A percentile compares a stretch with the other conserved stretches of the same genome.
These are phyloP conservation scores for Carapus acus DNA, from an alignment of 2,797 vertebrate species.

Conservation along the genomic window DNA sequence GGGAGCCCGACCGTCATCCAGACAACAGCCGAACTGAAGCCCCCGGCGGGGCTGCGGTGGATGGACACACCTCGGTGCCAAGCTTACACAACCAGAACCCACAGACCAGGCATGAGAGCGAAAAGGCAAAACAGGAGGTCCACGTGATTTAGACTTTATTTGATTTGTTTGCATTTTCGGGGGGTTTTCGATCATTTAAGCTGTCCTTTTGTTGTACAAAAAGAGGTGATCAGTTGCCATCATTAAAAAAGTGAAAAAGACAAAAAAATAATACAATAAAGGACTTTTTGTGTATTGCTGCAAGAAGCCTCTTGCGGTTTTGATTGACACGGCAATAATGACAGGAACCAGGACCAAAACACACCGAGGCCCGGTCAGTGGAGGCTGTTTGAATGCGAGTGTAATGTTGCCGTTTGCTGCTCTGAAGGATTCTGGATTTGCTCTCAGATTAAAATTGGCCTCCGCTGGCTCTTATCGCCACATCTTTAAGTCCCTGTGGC, in stretches of 20 bases:
- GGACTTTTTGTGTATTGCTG: conserved; percentile 89
- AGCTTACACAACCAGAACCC: conserved; percentile 64
- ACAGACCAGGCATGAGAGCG: conserved; percentile 64
- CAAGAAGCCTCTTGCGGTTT: conserved; percentile 45
- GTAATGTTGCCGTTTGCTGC: too few relatives aligned
- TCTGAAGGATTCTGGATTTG: too few relatives aligned
- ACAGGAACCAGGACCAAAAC: background rate
- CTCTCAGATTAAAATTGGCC: too few relatives aligned
- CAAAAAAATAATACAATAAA: conserved; percentile 78
- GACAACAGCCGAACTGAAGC: conserved; percentile 50
- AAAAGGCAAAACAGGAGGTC: conserved; percentile 57
- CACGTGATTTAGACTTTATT: conserved; percentile 61
- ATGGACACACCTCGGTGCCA: conserved; percentile 73
- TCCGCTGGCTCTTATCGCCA: too few relatives aligned
- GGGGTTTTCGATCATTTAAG: conserved; percentile 73
- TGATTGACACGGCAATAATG: conserved; percentile 17
- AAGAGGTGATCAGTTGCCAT: conserved; percentile 82
- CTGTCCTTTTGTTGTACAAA: conserved; percentile 90
- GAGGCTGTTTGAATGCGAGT: too few relatives aligned
- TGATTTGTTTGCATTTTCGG: conserved; percentile 58
- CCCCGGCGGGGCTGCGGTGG: conserved; percentile 36
- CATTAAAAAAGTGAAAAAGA: conserved; percentile 73
- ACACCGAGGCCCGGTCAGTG: too few relatives aligned
- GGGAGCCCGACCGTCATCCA: conserved; percentile 19
- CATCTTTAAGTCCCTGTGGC: too few relatives aligned